Evolutionary conservation across 2,113 vertebrate genomes (phyloP), one percentile per base, ranked within the genome.

Genomic region (Sorex fumeus): DNA sequence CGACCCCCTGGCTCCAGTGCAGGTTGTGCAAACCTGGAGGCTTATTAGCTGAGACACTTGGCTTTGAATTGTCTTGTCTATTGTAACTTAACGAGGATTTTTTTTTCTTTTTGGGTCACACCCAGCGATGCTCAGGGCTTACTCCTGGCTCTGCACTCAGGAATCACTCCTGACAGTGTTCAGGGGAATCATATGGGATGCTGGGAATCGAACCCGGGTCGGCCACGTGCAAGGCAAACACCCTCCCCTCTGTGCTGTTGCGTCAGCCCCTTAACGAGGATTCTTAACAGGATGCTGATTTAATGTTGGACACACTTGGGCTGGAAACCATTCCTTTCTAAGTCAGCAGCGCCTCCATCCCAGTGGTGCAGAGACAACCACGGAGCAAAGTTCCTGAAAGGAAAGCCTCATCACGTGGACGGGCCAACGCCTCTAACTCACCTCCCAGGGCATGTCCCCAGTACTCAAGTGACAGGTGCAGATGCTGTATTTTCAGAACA

Each of bases 11-110:
- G 57, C 71, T 36, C 21, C 45, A 88, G 50, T 23, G 3, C 15
- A 79, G 79, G 79, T 79, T 91, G 75, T 84, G 86, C 2, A 8
- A 53, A 18, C 80, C 6, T 78, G 81, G 6, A 27, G 43, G n/a
- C 74, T 95, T 94, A 90, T 90, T 90, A 91, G 83, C 53, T 91
- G 53, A 82, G 45, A 84, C 45, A 47, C 60, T 93, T 88, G 75
- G 92, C 62, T 80, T 69, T 70, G 70, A 77, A 87, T 71, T 64
- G 36, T 66, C 36, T 90, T 92, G 83, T 75, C 76, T 93, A 57
- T 85, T 94, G 86, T 40, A 76, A 69, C 27, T 88, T n/a, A n/a
- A n/a, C n/a, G n/a, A n/a, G n/a, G n/a, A n/a, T 19, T n/a, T n/a
- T n/a, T n/a, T n/a, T n/a, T n/a, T n/a, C n/a, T n/a, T n/a, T n/a